These are phyloP conservation scores for Keiferia lycopersicella DNA, from an alignment of 2,888 invertebrate species.

Conservation along the genomic window DNA sequence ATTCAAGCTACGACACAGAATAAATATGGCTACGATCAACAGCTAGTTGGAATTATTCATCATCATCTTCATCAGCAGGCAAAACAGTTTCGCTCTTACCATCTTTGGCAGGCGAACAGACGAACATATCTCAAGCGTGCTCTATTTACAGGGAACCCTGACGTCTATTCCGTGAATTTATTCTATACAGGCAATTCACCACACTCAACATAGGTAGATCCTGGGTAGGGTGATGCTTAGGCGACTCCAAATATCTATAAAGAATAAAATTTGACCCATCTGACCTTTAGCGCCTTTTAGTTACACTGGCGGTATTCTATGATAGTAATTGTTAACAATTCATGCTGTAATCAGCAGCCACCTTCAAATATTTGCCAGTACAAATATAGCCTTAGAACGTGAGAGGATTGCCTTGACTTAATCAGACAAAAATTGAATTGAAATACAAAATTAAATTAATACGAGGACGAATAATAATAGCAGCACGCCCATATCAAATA, in stretches of 20 bases:
- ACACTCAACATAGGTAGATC: no score
- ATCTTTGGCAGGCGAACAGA: no score
- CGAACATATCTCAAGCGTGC: no score
- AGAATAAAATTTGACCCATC: slow-evolving; percentile 37
- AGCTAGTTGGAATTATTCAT: not conserved
- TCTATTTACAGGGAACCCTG: no score
- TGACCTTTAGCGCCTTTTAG: slow-evolving; percentile 54
- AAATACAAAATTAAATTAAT: not conserved
- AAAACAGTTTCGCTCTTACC: no score
- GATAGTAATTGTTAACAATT: slow-evolving; percentile 21
- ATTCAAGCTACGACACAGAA: not conserved
- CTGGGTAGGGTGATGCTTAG: no score
- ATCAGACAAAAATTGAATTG: not conserved
- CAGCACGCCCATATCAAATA: no score
- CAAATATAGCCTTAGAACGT: slow-evolving; percentile 10
- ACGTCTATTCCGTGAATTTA: no score
- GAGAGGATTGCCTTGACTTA: slow-evolving; percentile 8
- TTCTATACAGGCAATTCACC: no score
- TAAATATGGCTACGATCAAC: slow-evolving; percentile 5
- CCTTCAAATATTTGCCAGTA: slow-evolving; percentile 11
- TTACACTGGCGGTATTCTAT: slow-evolving; percentile 29
- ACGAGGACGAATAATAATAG: no score
- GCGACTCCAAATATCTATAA: no score
- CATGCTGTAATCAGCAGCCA: slow-evolving; percentile 20
- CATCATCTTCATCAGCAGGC: no score